Evolutionary conservation across 2,888 invertebrate species (phyloP).

Genomic region (Zootermopsis nevadensis): DNA sequence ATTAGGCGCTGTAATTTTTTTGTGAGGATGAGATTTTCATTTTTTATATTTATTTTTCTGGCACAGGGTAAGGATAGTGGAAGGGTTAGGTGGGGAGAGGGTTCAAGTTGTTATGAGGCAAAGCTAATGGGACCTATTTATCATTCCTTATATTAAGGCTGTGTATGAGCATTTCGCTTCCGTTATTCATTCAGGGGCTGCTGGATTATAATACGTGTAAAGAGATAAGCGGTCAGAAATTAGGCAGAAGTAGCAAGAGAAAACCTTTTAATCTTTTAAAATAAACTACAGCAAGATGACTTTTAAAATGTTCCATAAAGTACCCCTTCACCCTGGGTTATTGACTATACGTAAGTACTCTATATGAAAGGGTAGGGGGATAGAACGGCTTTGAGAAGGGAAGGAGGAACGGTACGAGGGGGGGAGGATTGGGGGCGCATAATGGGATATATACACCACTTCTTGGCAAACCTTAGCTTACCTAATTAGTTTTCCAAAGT

Average conservation of each 20-base stretch:
- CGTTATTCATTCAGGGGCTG: slow-evolving; percentile 37
- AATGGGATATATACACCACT: slow-evolving; percentile 40
- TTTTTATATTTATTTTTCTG: slow-evolving; percentile 12
- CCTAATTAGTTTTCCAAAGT: slow-evolving; percentile 50
- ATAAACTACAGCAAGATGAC: slow-evolving; percentile 38
- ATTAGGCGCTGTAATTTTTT: slow-evolving; percentile 35
- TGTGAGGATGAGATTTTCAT: neutral
- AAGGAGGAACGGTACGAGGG: neutral
- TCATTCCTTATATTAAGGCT: slow-evolving; percentile 44
- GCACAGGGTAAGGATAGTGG: slow-evolving; percentile 11
- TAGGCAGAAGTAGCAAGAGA: slow-evolving; percentile 12
- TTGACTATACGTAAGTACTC: slow-evolving; percentile 32
- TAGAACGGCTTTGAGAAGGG: neutral
- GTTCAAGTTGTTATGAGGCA: slow-evolving; percentile 32
- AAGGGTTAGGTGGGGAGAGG: neutral
- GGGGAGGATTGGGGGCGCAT: slow-evolving; percentile 11
- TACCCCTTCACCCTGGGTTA: slow-evolving; percentile 22
- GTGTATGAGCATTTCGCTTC: slow-evolving; percentile 34
- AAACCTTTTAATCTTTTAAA: slow-evolving; percentile 38
- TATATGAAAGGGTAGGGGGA: neutral
- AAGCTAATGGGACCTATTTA: slow-evolving; percentile 44
- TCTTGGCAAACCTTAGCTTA: slow-evolving; percentile 45
- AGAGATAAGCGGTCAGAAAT: slow-evolving; percentile 37
- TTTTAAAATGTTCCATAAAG: slow-evolving; percentile 26
- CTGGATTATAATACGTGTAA: slow-evolving; percentile 31